phyloP scores from a whole-genome alignment of 1,140 invertebrate genomes.

The Dolichoris vasculosae region DNA sequence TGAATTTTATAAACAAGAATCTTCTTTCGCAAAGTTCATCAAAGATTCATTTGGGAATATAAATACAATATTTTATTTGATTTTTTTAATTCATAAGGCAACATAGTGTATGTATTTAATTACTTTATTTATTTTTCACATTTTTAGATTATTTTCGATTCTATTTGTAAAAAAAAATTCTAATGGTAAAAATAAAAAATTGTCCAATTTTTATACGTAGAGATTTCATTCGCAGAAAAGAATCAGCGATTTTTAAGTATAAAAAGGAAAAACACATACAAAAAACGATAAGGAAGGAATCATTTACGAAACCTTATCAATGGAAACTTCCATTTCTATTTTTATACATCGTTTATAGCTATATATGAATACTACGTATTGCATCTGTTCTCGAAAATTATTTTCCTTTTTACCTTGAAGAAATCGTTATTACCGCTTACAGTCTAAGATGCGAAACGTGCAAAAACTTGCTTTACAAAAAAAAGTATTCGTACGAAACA shows the following conservation, averaged over 20 bases:
- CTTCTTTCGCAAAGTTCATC: neutral
- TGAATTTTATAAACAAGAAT: constrained; percentile 8
- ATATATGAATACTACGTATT: constrained; percentile 35
- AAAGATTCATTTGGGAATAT: constrained; percentile 12
- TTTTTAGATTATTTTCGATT: constrained; percentile 17
- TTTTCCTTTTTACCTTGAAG: constrained; percentile 49
- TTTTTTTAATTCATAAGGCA: constrained; percentile 20
- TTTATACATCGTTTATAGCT: neutral
- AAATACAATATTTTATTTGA: constrained; percentile 1
- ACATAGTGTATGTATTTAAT: constrained; percentile 40
- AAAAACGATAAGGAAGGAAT: constrained; percentile 18
- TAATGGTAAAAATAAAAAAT: constrained; percentile 30
- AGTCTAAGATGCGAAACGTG: constrained; percentile 46
- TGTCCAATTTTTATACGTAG: constrained; percentile 23
- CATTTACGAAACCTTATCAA: constrained; percentile 26
- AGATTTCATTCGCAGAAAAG: constrained; percentile 47
- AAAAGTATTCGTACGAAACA: constrained; percentile 49
- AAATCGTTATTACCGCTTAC: constrained; percentile 51
- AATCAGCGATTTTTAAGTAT: constrained; percentile 46
- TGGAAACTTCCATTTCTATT: neutral
- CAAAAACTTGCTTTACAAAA: constrained; percentile 51
- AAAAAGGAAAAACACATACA: constrained; percentile 49
- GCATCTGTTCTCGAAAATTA: constrained; percentile 47
- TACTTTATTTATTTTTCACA: constrained; percentile 12
- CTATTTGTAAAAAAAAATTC: constrained; percentile 7